Evolutionary conservation across 2,888 invertebrate species (phyloP).

Genomic region (Hyles lineata): DNA sequence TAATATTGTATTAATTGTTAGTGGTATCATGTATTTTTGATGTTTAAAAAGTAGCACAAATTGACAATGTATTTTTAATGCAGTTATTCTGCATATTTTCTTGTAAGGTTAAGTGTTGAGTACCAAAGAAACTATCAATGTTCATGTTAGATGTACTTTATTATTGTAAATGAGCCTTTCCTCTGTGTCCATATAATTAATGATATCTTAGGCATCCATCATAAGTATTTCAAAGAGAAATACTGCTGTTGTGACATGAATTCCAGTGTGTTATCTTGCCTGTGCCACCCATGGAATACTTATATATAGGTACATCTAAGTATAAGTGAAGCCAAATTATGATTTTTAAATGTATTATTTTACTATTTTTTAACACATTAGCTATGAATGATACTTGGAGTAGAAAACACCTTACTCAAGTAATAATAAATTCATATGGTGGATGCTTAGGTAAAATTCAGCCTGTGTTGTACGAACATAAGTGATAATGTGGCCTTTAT

Average conservation of each 20-base stretch:
- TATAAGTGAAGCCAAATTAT: too few species aligned
- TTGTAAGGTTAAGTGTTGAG: constrained; percentile 20
- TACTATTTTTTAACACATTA: too few species aligned
- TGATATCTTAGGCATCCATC: background rate
- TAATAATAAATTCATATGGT: background rate
- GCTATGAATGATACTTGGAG: too few species aligned
- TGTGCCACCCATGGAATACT: background rate
- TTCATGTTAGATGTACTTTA: constrained; percentile 22
- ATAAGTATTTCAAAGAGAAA: background rate
- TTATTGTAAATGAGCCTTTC: constrained; percentile 15
- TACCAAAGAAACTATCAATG: constrained; percentile 23
- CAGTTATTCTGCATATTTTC: constrained; percentile 39
- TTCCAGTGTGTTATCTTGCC: background rate
- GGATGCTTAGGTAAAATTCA: constrained; percentile 13
- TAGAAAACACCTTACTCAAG: background rate
- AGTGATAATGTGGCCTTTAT: constrained; percentile 80
- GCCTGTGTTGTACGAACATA: constrained; percentile 41
- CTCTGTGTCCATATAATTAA: constrained; percentile 18
- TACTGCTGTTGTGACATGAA: background rate
- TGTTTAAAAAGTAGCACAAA: constrained; percentile 26
- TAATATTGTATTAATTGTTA: constrained; percentile 7
- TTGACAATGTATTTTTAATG: constrained; percentile 34
- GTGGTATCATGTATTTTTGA: constrained; percentile 20
- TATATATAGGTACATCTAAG: too few species aligned
- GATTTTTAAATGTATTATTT: too few species aligned